phyloP scores from a whole-genome alignment of 2,113 vertebrate species.

The Seriola quinqueradiata region DNA sequence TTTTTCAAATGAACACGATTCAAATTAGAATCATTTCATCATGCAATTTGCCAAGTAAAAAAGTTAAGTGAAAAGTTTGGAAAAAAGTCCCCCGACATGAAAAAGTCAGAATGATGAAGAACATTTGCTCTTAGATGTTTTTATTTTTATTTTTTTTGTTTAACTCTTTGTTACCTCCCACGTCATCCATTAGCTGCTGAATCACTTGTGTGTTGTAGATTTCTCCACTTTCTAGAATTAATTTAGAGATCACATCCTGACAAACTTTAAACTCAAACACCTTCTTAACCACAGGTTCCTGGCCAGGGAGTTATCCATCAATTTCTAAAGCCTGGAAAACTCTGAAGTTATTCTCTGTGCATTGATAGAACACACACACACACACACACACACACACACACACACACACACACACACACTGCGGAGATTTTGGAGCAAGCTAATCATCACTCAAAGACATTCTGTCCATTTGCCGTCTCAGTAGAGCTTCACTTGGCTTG shows the following conservation, averaged over 20 bases:
- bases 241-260: constrained; percentile 44
- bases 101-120: constrained; percentile 26
- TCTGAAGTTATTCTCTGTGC: constrained; percentile 48
- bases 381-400: not conserved
- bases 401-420: not conserved
- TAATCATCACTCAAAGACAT: constrained; percentile 54
- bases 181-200: constrained; percentile 18
- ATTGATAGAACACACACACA: constrained; percentile 46
- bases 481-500: constrained; percentile 36
- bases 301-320: constrained; percentile 50
- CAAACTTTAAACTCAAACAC: constrained; percentile 25
- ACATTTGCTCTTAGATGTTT: not conserved
- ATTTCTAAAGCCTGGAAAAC: constrained; percentile 55
- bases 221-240: constrained; percentile 37
- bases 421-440: constrained; percentile 20
- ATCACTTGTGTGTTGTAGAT: constrained; percentile 1
- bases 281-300: constrained; percentile 12
- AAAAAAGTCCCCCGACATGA: constrained; percentile 1
- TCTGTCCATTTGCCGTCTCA: constrained; percentile 64
- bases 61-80: constrained; percentile 3
- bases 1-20: not conserved
- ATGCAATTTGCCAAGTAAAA: not conserved
- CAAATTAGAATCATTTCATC: constrained; percentile 22
- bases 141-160: too few relatives aligned
- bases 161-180: not conserved